These are phyloP conservation scores for Falco columbarius DNA, from an alignment of 2,797 vertebrate genomes.

Conservation along the genomic window DNA sequence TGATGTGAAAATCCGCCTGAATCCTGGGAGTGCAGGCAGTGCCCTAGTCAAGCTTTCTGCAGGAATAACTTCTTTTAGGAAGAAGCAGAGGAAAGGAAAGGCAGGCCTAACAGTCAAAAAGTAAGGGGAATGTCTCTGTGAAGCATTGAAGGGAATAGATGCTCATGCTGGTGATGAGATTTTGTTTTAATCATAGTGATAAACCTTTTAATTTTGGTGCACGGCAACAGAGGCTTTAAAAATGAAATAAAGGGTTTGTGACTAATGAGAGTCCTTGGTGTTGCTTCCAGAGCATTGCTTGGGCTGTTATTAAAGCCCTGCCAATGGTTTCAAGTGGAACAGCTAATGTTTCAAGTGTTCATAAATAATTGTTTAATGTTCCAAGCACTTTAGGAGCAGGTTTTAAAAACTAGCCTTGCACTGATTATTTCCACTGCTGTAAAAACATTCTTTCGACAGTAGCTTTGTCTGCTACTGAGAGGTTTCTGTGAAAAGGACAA, in stretches of 20 bases:
- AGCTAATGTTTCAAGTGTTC: slow-evolving; percentile 72
- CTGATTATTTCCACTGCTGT: slow-evolving; percentile 56
- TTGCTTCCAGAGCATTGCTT: slow-evolving; percentile 64
- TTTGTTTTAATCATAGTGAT: slow-evolving; percentile 62
- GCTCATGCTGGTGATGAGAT: not conserved
- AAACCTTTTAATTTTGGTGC: slow-evolving; percentile 70
- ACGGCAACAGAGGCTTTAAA: slow-evolving; percentile 13
- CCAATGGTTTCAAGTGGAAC: slow-evolving; percentile 69
- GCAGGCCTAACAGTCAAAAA: not conserved
- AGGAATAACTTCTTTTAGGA: not conserved
- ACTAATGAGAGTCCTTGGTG: slow-evolving; percentile 49
- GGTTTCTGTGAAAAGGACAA: not conserved
- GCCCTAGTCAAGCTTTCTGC: not conserved
- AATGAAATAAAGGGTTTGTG: slow-evolving; percentile 62
- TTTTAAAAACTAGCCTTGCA: slow-evolving; percentile 60
- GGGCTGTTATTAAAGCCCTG: slow-evolving; percentile 61
- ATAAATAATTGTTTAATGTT: slow-evolving; percentile 75
- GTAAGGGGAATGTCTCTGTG: not conserved
- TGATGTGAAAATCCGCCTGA: slow-evolving; percentile 32
- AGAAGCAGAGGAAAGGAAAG: not conserved
- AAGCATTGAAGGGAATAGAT: slow-evolving; percentile 38
- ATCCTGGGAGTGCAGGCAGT: slow-evolving; percentile 8
- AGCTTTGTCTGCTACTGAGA: not conserved
- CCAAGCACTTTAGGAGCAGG: slow-evolving; percentile 63
- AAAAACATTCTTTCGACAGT: slow-evolving; percentile 34